A percentile compares a stretch with the other conserved stretches of the same genome.
Conservation (phyloP, 1,140 invertebrate genomes). For the Ceratina japonica region DNA sequence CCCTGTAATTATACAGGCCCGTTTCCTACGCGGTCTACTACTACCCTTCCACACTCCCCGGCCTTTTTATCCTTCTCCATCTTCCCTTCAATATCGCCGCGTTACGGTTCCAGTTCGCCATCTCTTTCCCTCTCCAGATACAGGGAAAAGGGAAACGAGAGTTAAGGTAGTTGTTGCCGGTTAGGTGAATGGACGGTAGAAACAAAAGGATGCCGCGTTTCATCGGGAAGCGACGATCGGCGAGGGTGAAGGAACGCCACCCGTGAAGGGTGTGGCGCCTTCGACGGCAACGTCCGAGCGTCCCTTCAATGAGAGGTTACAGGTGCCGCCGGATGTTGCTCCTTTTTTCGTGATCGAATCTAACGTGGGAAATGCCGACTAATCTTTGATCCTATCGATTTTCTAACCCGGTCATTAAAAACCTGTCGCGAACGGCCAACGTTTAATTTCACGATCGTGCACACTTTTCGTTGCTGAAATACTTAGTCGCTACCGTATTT, state of each 20-base stretch:
- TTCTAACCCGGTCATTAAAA: conserved; percentile 24
- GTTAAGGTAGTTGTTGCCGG: conserved; percentile 59
- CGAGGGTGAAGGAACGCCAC: conserved; percentile 65
- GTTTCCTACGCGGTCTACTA: conserved; percentile 50
- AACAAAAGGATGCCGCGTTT: conserved; percentile 66
- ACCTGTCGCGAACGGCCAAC: neutral
- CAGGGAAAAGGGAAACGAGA: conserved; percentile 48
- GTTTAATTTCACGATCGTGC: neutral
- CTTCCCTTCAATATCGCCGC: neutral
- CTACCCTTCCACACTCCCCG: conserved; percentile 31
- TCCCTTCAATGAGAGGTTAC: conserved; percentile 68
- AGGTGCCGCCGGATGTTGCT: conserved; percentile 68
- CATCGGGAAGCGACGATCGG: conserved; percentile 63
- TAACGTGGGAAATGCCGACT: neutral
- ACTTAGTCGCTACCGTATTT: no score
- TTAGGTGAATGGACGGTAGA: conserved; percentile 63
- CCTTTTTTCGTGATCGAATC: conserved; percentile 44
- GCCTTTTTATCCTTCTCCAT: neutral
- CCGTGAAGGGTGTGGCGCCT: conserved; percentile 69
- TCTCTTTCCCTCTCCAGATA: neutral
- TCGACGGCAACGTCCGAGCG: conserved; percentile 11
- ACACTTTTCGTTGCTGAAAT: neutral
- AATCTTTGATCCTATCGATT: conserved; percentile 6
- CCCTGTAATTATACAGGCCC: conserved; percentile 63
- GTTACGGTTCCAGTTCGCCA: neutral